These are phyloP conservation scores for Phthorimaea operculella DNA, from an alignment of 1,140 invertebrate species.

Conservation along the genomic window DNA sequence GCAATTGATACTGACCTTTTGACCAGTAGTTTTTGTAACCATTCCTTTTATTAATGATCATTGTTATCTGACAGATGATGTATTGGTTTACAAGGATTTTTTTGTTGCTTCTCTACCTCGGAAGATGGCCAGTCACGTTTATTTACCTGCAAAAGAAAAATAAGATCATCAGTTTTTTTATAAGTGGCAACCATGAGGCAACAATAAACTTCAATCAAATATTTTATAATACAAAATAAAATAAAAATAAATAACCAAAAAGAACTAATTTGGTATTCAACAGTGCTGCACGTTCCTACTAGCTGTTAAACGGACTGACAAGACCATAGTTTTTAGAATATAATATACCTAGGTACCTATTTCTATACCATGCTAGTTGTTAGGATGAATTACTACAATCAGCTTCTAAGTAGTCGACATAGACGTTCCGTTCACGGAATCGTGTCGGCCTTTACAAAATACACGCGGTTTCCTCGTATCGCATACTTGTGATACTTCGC, in stretches of 20 bases:
- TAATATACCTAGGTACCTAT: too few relatives aligned
- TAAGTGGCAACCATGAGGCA: too few relatives aligned
- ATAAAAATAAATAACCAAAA: too few relatives aligned
- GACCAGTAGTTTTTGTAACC: conserved; percentile 17
- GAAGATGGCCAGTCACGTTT: conserved; percentile 16
- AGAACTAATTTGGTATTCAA: too few relatives aligned
- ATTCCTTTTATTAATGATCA: conserved; percentile 17
- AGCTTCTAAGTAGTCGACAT: neutral
- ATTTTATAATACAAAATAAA: too few relatives aligned
- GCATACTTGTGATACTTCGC: too few relatives aligned
- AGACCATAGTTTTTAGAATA: too few relatives aligned
- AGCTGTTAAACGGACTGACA: too few relatives aligned
- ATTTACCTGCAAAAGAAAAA: conserved; percentile 9
- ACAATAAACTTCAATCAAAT: too few relatives aligned
- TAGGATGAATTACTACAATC: too few relatives aligned
- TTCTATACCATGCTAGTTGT: neutral
- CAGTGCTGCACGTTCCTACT: too few relatives aligned
- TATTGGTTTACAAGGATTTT: conserved; percentile 15
- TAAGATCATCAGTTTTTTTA: neutral
- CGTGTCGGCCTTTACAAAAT: neutral
- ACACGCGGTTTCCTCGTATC: neutral
- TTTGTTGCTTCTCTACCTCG: conserved; percentile 16
- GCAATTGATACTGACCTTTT: conserved; percentile 15
- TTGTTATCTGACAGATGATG: conserved; percentile 26
- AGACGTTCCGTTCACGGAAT: conserved; percentile 1